These are phyloP conservation scores for Sminthurinus signatus DNA, from an alignment of 1,140 invertebrate species.

Conservation along the genomic window DNA sequence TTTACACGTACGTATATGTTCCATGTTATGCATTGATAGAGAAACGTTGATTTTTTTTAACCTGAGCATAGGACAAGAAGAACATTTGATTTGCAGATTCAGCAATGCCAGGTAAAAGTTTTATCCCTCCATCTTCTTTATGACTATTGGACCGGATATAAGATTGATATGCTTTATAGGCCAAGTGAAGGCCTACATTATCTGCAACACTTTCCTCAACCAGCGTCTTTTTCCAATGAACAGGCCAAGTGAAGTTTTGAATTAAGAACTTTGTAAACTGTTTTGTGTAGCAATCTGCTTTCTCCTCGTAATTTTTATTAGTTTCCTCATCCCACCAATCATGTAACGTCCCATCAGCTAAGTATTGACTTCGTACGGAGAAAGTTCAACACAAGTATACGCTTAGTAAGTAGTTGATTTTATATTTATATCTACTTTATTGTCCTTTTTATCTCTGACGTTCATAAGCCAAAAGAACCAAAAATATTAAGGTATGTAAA, in stretches of 20 bases:
- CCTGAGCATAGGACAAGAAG: slow-evolving; percentile 70
- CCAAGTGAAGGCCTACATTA: slow-evolving; percentile 50
- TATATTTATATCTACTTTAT: too few relatives aligned
- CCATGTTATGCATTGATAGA: slow-evolving; percentile 1
- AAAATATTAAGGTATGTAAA: too few relatives aligned
- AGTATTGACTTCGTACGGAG: not conserved
- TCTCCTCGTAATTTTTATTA: slow-evolving; percentile 52
- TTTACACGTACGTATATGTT: not conserved
- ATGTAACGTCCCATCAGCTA: slow-evolving; percentile 52
- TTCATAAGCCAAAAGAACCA: too few relatives aligned
- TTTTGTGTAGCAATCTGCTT: slow-evolving; percentile 60
- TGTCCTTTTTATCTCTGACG: too few relatives aligned
- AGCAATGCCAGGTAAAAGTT: slow-evolving; percentile 65
- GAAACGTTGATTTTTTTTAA: too few relatives aligned
- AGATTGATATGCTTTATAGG: slow-evolving; percentile 42
- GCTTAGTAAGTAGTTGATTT: too few relatives aligned
- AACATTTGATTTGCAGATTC: slow-evolving; percentile 73
- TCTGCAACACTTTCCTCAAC: slow-evolving; percentile 52
- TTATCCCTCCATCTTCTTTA: slow-evolving; percentile 22
- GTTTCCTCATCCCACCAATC: slow-evolving; percentile 60
- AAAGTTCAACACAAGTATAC: too few relatives aligned
- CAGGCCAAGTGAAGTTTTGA: slow-evolving; percentile 48
- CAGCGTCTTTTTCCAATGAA: slow-evolving; percentile 8
- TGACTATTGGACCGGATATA: too few relatives aligned
- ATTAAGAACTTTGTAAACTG: slow-evolving; percentile 60